Base-by-base conservation (phyloP, 2,797 vertebrate species). In the Myotis findleyi region DNA sequence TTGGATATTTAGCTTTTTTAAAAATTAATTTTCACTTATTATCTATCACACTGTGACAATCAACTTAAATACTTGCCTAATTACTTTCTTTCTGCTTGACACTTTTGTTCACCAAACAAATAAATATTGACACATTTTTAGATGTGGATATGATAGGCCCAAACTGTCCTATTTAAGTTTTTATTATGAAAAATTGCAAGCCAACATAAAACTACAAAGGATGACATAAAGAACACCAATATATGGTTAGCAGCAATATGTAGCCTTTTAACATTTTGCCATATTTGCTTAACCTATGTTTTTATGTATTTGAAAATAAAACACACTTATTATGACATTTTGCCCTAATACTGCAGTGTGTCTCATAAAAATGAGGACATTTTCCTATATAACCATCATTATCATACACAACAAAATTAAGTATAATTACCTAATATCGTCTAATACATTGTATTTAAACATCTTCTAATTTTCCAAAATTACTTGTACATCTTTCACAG, bases 241-340 rank as follows among this genome's bases (percentile, higher is more conserved):
- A 20, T 36, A 17, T 53, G 18, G 21, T 16, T 72, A 59, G 2
- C 13, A 17, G 11, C 6, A 83, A 38, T 38, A 89, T 51, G 95
- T 68, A 53, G 2, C 18, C 21, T 66, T 13, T 77, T 53, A n/a
- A 36, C 27, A 17, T 73, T 69, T 85, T 88, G 18, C 49, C 1
- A 3, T 49, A 53, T 59, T 71, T 92, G 18, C 18, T 92, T 89
- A 14, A 81, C 44, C 18, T 38, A 2, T 62, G 4, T 76, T 75
- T 93, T 89, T 36, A n/a, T 80, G 4, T 49, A 68, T 80, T 95
- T 53, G 44, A 77, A 94, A 90, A 69, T 79, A 73, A 82, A 95
- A 87, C 21, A 38, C 75, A 41, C 33, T 36, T n/a, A 38, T 87
- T 12, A 8, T 44, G 27, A 72, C 5, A 81, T 51, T 83, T 92